Evolutionary conservation across 2,888 invertebrate species (phyloP).

Genomic region (Limnephilus auricula): DNA sequence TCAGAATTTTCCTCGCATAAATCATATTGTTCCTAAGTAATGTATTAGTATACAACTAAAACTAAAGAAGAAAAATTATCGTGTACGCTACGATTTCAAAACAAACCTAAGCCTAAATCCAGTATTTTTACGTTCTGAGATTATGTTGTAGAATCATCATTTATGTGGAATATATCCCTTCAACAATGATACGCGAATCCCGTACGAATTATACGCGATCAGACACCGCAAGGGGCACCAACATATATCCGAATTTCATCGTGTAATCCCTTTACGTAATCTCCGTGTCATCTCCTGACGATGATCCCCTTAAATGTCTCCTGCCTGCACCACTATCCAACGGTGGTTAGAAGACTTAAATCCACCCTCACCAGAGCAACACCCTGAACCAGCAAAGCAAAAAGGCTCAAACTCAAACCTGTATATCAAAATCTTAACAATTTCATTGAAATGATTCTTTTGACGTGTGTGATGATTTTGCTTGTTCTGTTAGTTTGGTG

Average conservation of each 20-base stretch:
- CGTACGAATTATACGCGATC: background rate
- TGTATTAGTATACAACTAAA: background rate
- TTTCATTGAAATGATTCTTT: background rate
- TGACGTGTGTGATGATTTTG: background rate
- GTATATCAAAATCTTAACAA: background rate
- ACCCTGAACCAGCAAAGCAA: background rate
- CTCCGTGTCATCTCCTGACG: constrained; percentile 61
- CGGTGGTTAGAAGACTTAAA: constrained; percentile 59
- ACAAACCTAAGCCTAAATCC: background rate
- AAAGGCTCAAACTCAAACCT: constrained; percentile 2
- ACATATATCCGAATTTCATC: constrained; percentile 20
- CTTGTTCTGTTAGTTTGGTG: background rate
- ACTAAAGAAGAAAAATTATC: background rate
- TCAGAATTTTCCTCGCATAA: background rate
- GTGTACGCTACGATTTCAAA: background rate
- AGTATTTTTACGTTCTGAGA: background rate
- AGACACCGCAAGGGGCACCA: constrained; percentile 14
- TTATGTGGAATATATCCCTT: background rate
- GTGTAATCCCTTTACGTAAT: constrained; percentile 51
- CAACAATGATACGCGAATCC: constrained; percentile 16
- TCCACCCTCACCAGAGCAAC: background rate
- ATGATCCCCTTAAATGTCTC: constrained; percentile 63
- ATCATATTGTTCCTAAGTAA: background rate
- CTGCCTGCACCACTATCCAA: constrained; percentile 62
- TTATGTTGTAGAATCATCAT: background rate